Evolutionary conservation across 2,113 vertebrate species (phyloP).

Genomic region (Ariopsis seemanni): DNA sequence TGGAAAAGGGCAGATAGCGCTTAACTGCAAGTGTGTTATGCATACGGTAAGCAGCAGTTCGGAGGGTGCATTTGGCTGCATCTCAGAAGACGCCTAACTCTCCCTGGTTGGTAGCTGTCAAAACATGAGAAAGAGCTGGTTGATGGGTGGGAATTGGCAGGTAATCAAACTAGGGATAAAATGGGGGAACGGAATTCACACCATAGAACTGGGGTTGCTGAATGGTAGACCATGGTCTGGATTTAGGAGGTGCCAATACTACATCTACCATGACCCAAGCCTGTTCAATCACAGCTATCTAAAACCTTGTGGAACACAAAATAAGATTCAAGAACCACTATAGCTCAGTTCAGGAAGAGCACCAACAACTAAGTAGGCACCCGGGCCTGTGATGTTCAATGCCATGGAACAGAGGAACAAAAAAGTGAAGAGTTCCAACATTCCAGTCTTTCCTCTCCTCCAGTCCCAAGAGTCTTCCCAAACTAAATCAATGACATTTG

Average conservation of each 20-base stretch:
- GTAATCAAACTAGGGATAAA: background rate
- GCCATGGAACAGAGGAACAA: background rate
- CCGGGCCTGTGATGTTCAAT: background rate
- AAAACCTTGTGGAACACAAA: no score
- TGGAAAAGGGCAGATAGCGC: background rate
- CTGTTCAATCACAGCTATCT: background rate
- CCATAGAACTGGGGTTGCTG: background rate
- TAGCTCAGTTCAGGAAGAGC: background rate
- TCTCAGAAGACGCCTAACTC: background rate
- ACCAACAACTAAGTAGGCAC: background rate
- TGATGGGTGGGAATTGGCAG: background rate
- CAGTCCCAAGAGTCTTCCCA: constrained; percentile 22
- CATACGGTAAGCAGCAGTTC: background rate
- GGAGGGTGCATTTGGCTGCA: background rate
- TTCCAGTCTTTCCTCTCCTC: constrained; percentile 14
- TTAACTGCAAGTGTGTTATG: background rate
- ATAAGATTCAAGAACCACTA: background rate
- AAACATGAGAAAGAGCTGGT: background rate
- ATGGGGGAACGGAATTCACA: background rate
- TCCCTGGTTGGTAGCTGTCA: background rate
- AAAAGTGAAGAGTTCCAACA: background rate
- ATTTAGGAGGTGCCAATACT: background rate
- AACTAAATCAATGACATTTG: constrained; percentile 50
- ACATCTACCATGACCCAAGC: background rate
- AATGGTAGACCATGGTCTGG: background rate